phyloP scores from a whole-genome alignment of 2,113 vertebrate species.

The Prinia subflava region DNA sequence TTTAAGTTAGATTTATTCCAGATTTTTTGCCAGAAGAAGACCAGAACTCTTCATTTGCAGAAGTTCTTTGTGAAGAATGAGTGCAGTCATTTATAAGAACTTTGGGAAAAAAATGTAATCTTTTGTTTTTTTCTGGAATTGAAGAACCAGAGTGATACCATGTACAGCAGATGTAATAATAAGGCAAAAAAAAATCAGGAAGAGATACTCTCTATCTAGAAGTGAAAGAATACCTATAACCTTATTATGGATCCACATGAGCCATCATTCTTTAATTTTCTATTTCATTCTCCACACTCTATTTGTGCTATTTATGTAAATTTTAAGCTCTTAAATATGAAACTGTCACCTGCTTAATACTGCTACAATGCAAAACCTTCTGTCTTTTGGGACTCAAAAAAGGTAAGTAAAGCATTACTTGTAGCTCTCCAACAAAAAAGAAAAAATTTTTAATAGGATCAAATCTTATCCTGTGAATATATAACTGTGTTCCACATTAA shows the following conservation, averaged over 20 bases:
- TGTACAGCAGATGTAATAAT: not conserved
- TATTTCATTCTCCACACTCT: not conserved
- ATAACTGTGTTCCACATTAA: not conserved
- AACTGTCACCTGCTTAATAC: not conserved
- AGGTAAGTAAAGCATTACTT: not conserved
- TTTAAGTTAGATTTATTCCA: constrained; percentile 25
- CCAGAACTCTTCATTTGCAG: not conserved
- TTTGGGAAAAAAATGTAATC: not conserved
- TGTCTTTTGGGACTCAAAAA: not conserved
- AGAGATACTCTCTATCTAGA: not conserved
- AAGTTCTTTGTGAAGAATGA: not conserved
- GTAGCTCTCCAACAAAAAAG: not conserved
- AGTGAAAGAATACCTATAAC: not conserved
- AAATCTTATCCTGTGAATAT: not conserved
- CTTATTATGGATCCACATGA: not conserved
- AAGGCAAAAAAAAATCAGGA: not conserved
- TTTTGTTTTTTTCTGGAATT: not conserved
- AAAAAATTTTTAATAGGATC: not conserved
- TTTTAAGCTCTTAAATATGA: not conserved
- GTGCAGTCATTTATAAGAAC: not conserved
- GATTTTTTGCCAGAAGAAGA: not conserved
- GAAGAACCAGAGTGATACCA: not conserved
- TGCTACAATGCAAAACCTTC: not conserved
- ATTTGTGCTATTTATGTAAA: not conserved
- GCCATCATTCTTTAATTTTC: not conserved